Base-by-base conservation (phyloP, 2,888 invertebrate species). In the Leptinotarsa haldemani region DNA sequence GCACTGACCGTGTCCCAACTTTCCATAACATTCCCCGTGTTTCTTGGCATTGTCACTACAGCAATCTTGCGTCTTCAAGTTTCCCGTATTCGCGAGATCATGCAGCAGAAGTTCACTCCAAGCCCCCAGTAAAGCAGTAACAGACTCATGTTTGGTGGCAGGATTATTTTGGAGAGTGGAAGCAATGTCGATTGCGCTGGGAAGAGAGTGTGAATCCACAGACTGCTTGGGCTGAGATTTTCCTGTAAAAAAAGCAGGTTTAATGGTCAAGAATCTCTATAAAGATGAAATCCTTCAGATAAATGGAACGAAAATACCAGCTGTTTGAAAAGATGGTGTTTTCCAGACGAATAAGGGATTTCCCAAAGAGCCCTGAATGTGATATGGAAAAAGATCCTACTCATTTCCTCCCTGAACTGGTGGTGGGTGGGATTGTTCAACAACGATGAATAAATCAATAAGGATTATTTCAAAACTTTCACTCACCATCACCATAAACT, bases 21-120 rank as follows among this genome's bases (percentile, higher is more conserved):
- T 84, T n/a, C 90, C 88, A 83, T 89, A 91, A 81, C 92, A 92
- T 80, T 92, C 91, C 1, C 86, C 87, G 78, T 91, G 88, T 25
- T 85, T 86, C n/a, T 85, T 85, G 18, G 84, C 82, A 16, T 83
- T 83, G 77, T 84, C 82, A 50, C 79, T 81, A 78, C 89, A 86
- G 70, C 89, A 90, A 72, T 89, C 88, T 80, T 90, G 89, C 78
- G 84, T 89, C 69, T 88, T 87, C 58, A 91, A 86, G 84, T 93
- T 92, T 15, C 92, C 89, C 7, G 94, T 93, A 68, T 90, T 90
- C 5, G 93, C 91, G 66, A 95, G 89, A 83, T 95, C 95, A 75
- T 92, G 92, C 80, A 93, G 89, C 30, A 95, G 84, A 30, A 95
- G 86, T 82, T 94, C 94, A 61, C 94, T 93, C 95, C 95, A 95